phyloP scores from a whole-genome alignment of 2,113 vertebrate species.

The Eptesicus fuscus region DNA sequence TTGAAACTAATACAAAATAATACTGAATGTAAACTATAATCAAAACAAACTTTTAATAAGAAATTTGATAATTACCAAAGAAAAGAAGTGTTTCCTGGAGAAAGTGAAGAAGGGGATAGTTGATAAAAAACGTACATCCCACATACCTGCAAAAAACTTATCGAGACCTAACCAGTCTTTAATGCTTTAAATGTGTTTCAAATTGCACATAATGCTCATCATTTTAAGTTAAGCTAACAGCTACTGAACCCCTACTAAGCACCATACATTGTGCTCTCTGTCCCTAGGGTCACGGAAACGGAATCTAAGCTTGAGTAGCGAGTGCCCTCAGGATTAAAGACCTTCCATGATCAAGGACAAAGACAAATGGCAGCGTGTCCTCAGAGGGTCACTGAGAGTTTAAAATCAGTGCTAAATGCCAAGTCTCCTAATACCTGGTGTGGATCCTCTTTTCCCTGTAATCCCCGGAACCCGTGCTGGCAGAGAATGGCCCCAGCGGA shows the following conservation, averaged over 20 bases:
- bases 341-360: not conserved
- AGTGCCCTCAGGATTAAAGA: not conserved
- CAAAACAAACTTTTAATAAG: not conserved
- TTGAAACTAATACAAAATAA: not conserved
- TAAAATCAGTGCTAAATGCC: not conserved
- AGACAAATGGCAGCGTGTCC: not conserved
- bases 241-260: not conserved
- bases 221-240: not conserved
- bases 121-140: not conserved
- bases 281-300: not conserved
- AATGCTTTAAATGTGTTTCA: not conserved
- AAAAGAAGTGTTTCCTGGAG: not conserved
- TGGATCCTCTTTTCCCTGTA: not conserved
- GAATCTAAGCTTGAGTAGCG: not conserved
- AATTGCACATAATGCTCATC: not conserved
- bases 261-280: fast-evolving
- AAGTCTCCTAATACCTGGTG: not conserved
- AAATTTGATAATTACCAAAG: not conserved
- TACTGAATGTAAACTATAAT: not conserved
- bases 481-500: not conserved
- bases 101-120: not conserved
- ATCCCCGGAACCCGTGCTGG: not conserved
- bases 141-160: not conserved
- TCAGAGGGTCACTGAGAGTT: not conserved
- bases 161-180: not conserved